A percentile compares a stretch with the other conserved stretches of the same genome.
Evolutionary conservation across 2,113 vertebrate genomes (phyloP).

Genomic region (Cephalopholis sonnerati): DNA sequence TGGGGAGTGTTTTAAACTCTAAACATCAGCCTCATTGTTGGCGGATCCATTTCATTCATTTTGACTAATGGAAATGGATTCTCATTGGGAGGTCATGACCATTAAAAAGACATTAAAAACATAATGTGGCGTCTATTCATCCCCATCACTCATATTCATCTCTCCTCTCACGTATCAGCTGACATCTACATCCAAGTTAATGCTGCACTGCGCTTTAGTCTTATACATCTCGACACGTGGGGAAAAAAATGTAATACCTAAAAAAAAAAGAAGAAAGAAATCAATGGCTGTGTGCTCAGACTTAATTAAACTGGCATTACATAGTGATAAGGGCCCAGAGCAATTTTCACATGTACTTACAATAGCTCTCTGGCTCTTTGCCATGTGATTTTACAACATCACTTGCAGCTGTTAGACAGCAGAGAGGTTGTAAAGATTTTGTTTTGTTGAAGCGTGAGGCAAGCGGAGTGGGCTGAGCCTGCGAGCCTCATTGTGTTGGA

Average conservation of each 20-base stretch:
- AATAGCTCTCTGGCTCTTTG: slow-evolving; percentile 36
- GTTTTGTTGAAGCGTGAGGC: slow-evolving; percentile 10
- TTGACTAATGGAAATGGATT: slow-evolving; percentile 46
- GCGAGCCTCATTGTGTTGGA: background rate
- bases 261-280: slow-evolving; percentile 24
- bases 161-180: slow-evolving; percentile 19
- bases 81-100: slow-evolving; percentile 40
- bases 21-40: slow-evolving; percentile 44
- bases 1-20: slow-evolving; percentile 24
- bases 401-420: slow-evolving; percentile 28
- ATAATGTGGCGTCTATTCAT: slow-evolving; percentile 39
- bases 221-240: background rate
- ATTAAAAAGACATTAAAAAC: slow-evolving; percentile 63
- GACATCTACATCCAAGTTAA: slow-evolving; percentile 33
- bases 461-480: background rate
- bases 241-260: background rate
- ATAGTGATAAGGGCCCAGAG: slow-evolving; percentile 45
- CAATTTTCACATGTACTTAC: slow-evolving; percentile 42
- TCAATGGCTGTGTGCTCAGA: slow-evolving; percentile 33
- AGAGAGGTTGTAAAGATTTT: slow-evolving; percentile 30
- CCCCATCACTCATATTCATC: slow-evolving; percentile 42
- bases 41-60: slow-evolving; percentile 51
- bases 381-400: slow-evolving; percentile 54
- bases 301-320: slow-evolving; percentile 59
- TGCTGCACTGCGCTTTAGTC: background rate